A percentile compares a stretch with the other conserved stretches of the same genome.
These are phyloP conservation scores for Calidris pygmaea DNA, from an alignment of 2,113 vertebrate species.

Conservation along the genomic window DNA sequence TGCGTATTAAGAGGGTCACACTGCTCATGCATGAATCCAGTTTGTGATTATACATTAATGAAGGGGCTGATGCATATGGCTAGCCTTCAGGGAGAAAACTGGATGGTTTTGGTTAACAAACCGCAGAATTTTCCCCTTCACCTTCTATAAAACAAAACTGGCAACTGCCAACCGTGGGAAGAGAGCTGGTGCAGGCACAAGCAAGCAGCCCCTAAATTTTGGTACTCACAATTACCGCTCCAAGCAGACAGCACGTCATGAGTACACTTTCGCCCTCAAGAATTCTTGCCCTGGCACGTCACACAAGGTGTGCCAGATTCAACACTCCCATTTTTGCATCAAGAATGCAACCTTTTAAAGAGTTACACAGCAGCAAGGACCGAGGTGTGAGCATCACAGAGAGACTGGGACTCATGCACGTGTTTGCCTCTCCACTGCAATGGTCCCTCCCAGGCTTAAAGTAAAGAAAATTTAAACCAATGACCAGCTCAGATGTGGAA, in stretches of 20 bases:
- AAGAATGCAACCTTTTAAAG: background rate
- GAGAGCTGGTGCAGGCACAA: background rate
- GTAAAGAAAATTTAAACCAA: background rate
- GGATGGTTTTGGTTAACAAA: background rate
- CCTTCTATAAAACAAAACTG: background rate
- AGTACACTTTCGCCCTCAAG: background rate
- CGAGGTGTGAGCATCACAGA: background rate
- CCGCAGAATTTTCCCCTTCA: background rate
- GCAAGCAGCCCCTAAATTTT: background rate
- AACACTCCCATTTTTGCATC: background rate
- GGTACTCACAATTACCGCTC: background rate
- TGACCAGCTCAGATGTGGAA: background rate
- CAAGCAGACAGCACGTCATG: accelerated
- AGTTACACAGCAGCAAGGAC: background rate
- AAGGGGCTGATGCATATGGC: background rate
- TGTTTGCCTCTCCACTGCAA: background rate
- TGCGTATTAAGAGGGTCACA: background rate
- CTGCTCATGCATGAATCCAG: background rate
- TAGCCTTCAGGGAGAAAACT: background rate
- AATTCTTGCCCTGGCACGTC: background rate
- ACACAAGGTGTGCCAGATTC: accelerated
- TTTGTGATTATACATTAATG: background rate
- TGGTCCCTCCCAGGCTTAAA: background rate
- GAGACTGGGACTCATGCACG: background rate
- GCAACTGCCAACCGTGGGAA: background rate